Conservation (phyloP, 2,888 invertebrate genomes). For the Erebia epiphron region DNA sequence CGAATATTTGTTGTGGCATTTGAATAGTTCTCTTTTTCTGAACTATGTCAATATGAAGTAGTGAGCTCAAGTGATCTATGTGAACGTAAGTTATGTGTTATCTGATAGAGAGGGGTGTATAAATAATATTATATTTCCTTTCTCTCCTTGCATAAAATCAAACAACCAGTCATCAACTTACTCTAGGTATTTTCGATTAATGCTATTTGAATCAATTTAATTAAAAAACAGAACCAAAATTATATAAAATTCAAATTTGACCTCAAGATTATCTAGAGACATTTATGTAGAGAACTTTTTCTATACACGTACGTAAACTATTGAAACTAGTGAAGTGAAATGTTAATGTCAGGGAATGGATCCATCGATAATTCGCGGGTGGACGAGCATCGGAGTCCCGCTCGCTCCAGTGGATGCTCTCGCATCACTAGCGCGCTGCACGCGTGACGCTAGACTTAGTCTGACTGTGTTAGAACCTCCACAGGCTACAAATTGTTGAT, state of each 20-base stretch:
- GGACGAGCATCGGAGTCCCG: slow-evolving; percentile 1
- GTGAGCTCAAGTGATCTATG: too few species aligned
- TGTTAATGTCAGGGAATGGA: background rate
- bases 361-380: background rate
- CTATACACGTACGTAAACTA: background rate
- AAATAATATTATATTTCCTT: too few species aligned
- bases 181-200: too few species aligned
- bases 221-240: background rate
- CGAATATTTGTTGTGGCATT: too few species aligned
- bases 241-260: background rate
- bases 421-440: slow-evolving; percentile 9
- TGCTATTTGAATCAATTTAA: too few species aligned
- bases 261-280: background rate
- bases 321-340: background rate
- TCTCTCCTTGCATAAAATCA: too few species aligned
- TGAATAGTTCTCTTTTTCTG: too few species aligned
- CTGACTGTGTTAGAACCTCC: background rate
- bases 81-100: too few species aligned
- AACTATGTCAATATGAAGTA: too few species aligned
- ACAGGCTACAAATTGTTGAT: background rate
- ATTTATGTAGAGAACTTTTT: background rate
- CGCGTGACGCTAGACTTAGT: background rate
- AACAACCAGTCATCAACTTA: too few species aligned
- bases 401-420: background rate
- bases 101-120: too few species aligned